Base-by-base conservation (phyloP, 2,113 vertebrate genomes). In the Chrysochloris asiatica region DNA sequence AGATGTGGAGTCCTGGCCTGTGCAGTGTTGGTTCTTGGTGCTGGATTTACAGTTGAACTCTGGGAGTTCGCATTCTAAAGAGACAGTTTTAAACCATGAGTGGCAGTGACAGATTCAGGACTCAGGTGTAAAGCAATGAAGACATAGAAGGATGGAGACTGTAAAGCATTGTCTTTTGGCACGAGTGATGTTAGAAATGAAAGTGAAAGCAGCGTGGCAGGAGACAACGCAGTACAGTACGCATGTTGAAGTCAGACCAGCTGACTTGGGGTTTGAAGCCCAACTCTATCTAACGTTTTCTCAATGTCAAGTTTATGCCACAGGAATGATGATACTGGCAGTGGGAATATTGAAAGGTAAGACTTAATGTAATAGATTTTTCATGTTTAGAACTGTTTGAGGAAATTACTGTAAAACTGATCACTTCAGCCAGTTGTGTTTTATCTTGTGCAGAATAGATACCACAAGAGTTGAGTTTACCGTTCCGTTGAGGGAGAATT, bases 381-480 rank as follows among this genome's bases (percentile, higher is more conserved):
- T 59, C 28, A 17, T 36, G 61, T 26, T 28, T n/a, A 81, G 30
- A 75, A 56, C 13, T 12, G 54, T 81, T 63, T 47, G 45, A 83
- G 14, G 24, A 38, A 71, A 3, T 48, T 2, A 52, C 1, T 17
- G 28, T 65, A 48, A 79, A 54, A 48, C 21, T 41, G 45, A 17
- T 30, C 30, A 24, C 28, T 48, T 52, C 56, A 76, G 71, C 50
- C 36, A 26, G 96, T 56, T 92, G 24, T 33, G 1, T 69, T 95
- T 95, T 96, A 78, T 86, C 82, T 93, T 96, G 78, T 96, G 83
- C 98, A 99, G 99, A 97, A 95, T 99, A 71, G 99, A 99, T 93
- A 99, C 99, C 13, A 99, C 99, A 59, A 98, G 99, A 80, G 99
- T 99, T 50, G 99, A 99, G 96, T 99, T 99, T 96, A 99, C 99